These are phyloP conservation scores for Girardinichthys multiradiatus DNA, from an alignment of 2,113 vertebrate species.

Conservation along the genomic window DNA sequence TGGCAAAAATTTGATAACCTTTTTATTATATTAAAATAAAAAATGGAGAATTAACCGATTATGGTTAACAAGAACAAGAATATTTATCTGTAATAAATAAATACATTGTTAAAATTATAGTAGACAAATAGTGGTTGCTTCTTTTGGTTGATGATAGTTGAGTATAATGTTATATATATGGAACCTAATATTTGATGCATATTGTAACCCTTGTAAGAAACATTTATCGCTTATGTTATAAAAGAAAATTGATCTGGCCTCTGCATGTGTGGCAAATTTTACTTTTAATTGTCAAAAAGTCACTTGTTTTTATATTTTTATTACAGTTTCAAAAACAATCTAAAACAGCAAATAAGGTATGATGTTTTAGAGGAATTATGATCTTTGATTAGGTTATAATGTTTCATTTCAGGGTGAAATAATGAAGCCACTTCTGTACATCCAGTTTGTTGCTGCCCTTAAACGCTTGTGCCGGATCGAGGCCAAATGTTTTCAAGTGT, in stretches of 20 bases:
- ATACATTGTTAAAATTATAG: too few relatives aligned
- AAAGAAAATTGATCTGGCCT: too few relatives aligned
- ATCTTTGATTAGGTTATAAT: neutral
- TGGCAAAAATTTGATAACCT: neutral
- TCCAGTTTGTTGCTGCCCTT: neutral
- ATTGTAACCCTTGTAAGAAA: neutral
- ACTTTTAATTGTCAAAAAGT: neutral
- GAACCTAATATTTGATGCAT: too few relatives aligned
- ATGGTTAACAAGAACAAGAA: too few relatives aligned
- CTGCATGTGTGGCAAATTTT: too few relatives aligned
- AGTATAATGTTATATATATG: too few relatives aligned
- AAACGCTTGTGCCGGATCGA: neutral
- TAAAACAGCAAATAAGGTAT: neutral
- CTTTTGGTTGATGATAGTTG: too few relatives aligned
- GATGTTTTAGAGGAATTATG: neutral
- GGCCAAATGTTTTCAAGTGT: constrained; percentile 49
- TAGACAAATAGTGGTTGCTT: constrained; percentile 9
- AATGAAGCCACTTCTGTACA: neutral
- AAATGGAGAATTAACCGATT: too few relatives aligned
- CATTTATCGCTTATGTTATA: neutral
- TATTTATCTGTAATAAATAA: too few relatives aligned
- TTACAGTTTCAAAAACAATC: neutral
- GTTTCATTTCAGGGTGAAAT: constrained; percentile 1
- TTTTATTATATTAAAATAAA: too few relatives aligned
- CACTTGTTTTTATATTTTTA: neutral